Percentiles rank a stretch among this genome's conserved stretches.
Evolutionary conservation across 2,113 vertebrate genomes (phyloP).

Genomic region (Rhea pennata): DNA sequence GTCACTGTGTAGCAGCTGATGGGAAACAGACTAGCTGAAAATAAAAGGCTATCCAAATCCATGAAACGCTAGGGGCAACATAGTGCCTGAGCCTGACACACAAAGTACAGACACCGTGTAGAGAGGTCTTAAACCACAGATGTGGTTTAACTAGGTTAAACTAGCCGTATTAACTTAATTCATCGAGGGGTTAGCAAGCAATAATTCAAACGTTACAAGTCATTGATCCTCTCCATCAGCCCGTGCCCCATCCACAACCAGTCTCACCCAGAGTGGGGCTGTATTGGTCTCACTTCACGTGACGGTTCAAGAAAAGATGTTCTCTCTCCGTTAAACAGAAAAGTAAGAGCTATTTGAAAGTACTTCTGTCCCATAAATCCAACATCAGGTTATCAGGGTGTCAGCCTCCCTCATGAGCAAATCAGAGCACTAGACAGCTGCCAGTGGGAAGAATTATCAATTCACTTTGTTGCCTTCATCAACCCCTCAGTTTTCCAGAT

Average conservation of each 20-base stretch:
- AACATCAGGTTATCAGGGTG: neutral
- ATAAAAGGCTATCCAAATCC: slow-evolving; percentile 39
- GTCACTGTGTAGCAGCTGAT: slow-evolving; percentile 27
- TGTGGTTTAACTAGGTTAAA: slow-evolving; percentile 31
- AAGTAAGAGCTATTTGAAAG: neutral
- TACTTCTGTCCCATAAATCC: neutral
- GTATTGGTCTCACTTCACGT: neutral
- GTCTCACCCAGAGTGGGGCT: neutral
- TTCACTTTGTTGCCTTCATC: neutral
- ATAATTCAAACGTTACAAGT: neutral
- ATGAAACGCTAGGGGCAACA: slow-evolving; percentile 23
- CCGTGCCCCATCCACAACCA: neutral
- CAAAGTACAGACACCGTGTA: neutral
- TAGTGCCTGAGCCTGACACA: slow-evolving; percentile 29
- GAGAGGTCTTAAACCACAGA: neutral
- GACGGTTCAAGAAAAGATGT: neutral
- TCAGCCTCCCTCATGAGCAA: neutral
- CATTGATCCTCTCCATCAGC: slow-evolving; percentile 11
- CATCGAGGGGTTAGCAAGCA: slow-evolving; percentile 15
- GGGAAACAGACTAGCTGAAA: slow-evolving; percentile 49
- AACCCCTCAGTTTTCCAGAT: neutral
- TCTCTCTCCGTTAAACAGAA: neutral
- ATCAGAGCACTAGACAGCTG: neutral
- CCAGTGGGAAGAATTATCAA: neutral
- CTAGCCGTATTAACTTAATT: slow-evolving; percentile 46